These are phyloP conservation scores for Meiosimyza decipiens DNA, from an alignment of 2,888 invertebrate genomes.

Conservation along the genomic window DNA sequence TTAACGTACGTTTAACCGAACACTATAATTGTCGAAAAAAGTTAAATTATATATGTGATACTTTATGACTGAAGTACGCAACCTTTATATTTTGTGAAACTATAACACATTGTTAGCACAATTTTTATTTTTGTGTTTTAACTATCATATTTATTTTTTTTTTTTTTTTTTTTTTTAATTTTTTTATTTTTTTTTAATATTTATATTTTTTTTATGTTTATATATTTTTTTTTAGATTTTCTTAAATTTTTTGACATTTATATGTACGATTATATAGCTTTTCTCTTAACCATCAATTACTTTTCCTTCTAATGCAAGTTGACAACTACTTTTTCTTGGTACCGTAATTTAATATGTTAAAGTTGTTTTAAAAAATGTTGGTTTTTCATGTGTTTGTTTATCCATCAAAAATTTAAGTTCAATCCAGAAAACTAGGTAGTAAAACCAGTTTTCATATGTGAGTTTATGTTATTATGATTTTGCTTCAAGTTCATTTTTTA, in stretches of 20 bases:
- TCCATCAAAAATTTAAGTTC: no score
- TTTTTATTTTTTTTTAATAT: constrained; percentile 48
- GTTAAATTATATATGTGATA: not conserved
- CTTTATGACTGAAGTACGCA: not conserved
- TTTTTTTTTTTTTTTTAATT: constrained; percentile 48
- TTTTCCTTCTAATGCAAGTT: no score
- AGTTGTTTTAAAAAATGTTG: no score
- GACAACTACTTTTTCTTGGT: no score
- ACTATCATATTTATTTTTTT: constrained; percentile 37
- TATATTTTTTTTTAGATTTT: constrained; percentile 45
- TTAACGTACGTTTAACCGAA: no score
- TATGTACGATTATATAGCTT: constrained; percentile 59
- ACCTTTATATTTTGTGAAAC: not conserved
- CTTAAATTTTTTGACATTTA: constrained; percentile 43
- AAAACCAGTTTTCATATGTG: no score
- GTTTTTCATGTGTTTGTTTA: no score
- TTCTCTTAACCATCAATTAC: constrained; percentile 60
- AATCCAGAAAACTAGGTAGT: no score
- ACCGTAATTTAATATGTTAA: no score
- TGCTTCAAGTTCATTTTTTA: no score
- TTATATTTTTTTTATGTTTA: constrained; percentile 42
- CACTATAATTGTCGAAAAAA: not conserved
- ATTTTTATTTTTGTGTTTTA: constrained; percentile 7
- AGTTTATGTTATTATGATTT: no score
- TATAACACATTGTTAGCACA: not conserved